phyloP scores from a whole-genome alignment of 2,113 vertebrate genomes.

The Motacilla alba region DNA sequence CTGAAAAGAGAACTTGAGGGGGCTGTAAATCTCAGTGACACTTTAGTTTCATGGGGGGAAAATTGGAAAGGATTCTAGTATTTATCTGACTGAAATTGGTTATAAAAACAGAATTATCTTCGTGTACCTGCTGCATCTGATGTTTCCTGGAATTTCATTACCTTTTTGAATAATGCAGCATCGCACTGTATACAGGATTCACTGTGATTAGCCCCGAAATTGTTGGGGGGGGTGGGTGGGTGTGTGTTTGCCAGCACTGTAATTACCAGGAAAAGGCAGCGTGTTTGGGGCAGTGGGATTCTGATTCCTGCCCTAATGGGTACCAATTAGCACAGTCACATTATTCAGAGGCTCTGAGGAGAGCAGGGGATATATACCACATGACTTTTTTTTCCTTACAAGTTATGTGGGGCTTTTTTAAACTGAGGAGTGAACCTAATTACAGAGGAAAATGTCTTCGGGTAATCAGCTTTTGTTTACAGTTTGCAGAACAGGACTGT shows the following conservation, averaged over 20 bases:
- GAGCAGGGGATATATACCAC: not conserved
- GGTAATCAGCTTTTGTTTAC: conserved; percentile 54
- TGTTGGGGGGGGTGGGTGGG: not conserved
- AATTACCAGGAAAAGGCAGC: not conserved
- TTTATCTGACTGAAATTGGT: conserved; percentile 82
- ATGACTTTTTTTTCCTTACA: not conserved
- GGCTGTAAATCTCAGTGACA: conserved; percentile 93
- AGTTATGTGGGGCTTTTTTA: not conserved
- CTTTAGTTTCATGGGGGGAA: conserved; percentile 81
- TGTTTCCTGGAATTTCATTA: conserved; percentile 79
- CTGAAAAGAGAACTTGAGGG: conserved; percentile 86
- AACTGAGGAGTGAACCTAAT: conserved; percentile 2
- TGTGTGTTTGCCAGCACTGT: not conserved
- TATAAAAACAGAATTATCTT: conserved; percentile 86
- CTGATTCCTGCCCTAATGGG: conserved; percentile 39
- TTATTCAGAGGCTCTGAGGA: not conserved
- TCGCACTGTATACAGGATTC: not conserved
- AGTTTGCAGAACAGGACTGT: not conserved
- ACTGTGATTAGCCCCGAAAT: conserved; percentile 45
- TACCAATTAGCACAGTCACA: conserved; percentile 42
- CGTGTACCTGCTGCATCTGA: conserved; percentile 76
- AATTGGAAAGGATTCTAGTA: conserved; percentile 80
- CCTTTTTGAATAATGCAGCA: conserved; percentile 69
- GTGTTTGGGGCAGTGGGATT: not conserved
- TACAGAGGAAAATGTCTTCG: not conserved